phyloP scores from a whole-genome alignment of 2,113 vertebrate species.

The Pluvialis apricaria region DNA sequence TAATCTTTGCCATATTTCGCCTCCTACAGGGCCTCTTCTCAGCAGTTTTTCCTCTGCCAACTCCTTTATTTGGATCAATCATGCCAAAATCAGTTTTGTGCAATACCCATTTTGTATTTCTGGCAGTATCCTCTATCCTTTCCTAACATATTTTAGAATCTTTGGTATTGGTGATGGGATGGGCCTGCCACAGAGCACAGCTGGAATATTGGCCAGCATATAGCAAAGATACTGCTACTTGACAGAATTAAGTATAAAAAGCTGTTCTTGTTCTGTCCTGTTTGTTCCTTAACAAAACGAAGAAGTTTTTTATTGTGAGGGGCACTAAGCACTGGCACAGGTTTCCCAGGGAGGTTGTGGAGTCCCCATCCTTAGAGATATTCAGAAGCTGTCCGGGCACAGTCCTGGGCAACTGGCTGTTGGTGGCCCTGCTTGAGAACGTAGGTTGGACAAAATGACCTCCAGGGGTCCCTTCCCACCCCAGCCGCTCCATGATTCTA shows the following conservation, averaged over 20 bases:
- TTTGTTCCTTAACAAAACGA: background rate
- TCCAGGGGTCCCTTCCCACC: background rate
- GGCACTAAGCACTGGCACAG: rapidly evolving
- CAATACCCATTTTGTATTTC: background rate
- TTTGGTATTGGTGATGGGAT: background rate
- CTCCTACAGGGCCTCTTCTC: background rate
- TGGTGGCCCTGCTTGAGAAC: background rate
- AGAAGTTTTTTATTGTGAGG: background rate
- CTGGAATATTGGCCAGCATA: background rate
- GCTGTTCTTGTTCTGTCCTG: background rate
- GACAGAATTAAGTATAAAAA: background rate
- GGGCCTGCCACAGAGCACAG: background rate
- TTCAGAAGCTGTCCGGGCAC: background rate
- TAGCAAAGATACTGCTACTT: background rate
- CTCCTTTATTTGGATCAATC: background rate
- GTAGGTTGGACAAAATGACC: background rate
- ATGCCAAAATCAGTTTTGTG: background rate
- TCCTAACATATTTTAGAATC: background rate
- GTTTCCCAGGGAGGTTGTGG: background rate
- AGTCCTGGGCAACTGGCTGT: background rate
- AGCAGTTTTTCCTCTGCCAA: background rate
- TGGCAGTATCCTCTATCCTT: background rate
- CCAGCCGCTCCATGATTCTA: background rate
- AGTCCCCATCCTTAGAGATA: background rate
- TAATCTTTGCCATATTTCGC: background rate